Percentiles rank a stretch among this genome's conserved stretches.
These are phyloP conservation scores for Edolisoma coerulescens DNA, from an alignment of 2,113 vertebrate genomes.

Conservation along the genomic window DNA sequence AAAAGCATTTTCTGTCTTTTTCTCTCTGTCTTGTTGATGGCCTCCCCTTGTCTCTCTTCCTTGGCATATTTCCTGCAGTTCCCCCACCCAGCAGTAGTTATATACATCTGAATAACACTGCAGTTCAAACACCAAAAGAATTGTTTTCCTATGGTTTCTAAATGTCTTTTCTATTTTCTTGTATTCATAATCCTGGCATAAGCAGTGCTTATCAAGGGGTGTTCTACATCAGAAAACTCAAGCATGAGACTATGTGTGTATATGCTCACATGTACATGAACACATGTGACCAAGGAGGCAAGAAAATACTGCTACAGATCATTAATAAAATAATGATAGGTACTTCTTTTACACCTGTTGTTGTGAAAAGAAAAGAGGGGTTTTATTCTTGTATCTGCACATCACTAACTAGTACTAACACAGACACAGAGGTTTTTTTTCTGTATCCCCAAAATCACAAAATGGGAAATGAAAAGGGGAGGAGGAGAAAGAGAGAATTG, in stretches of 20 bases:
- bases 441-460: not conserved
- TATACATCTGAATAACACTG: slow-evolving; percentile 23
- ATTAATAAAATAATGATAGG: not conserved
- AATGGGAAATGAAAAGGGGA: slow-evolving; percentile 6
- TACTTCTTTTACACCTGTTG: not conserved
- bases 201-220: not conserved
- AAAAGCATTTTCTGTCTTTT: slow-evolving; percentile 49
- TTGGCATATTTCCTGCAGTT: slow-evolving; percentile 34
- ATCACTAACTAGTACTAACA: not conserved
- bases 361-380: not conserved
- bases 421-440: not conserved
- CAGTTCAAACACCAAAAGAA: slow-evolving; percentile 25
- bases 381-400: not conserved
- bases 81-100: not conserved
- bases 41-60: slow-evolving; percentile 11
- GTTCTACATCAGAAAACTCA: not conserved
- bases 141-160: slow-evolving; percentile 34
- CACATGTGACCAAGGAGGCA: not conserved
- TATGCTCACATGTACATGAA: not conserved
- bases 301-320: not conserved
- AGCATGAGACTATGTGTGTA: not conserved
- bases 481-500: not conserved
- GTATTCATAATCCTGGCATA: slow-evolving; percentile 1
- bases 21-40: slow-evolving; percentile 14
- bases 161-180: slow-evolving; percentile 11